phyloP scores from a whole-genome alignment of 2,797 vertebrate species.

The Botia almorhae region DNA sequence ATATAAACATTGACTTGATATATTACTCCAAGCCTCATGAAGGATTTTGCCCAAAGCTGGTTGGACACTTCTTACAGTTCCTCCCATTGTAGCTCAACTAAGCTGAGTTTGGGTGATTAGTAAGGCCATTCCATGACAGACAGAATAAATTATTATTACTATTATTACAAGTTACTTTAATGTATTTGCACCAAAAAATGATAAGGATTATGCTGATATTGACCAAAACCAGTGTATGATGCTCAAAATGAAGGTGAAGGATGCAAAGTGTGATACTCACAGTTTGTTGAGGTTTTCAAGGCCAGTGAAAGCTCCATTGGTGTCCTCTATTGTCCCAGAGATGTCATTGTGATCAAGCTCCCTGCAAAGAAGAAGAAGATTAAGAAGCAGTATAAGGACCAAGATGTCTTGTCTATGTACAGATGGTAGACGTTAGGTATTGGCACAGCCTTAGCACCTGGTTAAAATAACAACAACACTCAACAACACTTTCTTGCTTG shows the following conservation, averaged over 20 bases:
- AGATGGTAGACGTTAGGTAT: constrained; percentile 60
- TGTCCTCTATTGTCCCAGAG: constrained; percentile 96
- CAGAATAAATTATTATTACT: no score
- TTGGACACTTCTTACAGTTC: no score
- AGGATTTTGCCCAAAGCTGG: no score
- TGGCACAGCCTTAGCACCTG: constrained; percentile 69
- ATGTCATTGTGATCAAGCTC: constrained; percentile 98
- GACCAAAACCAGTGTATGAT: not conserved
- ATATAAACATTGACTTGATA: no score
- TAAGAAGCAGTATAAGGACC: constrained; percentile 55
- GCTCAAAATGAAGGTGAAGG: not conserved
- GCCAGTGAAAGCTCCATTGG: constrained; percentile 91
- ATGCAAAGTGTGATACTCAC: constrained; percentile 80
- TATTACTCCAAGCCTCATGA: no score
- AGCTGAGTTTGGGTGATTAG: no score
- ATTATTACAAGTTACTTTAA: no score
- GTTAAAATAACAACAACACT: constrained; percentile 58
- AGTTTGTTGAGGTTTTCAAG: constrained; percentile 93
- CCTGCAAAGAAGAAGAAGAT: constrained; percentile 78
- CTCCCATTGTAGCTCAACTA: no score
- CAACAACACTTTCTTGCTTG: constrained; percentile 50
- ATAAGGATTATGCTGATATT: no score
- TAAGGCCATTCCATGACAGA: no score
- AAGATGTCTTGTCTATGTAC: constrained; percentile 51
- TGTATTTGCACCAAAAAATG: no score